phyloP scores from a whole-genome alignment of 2,888 invertebrate genomes.

The Leptarthrus brevirostris region DNA sequence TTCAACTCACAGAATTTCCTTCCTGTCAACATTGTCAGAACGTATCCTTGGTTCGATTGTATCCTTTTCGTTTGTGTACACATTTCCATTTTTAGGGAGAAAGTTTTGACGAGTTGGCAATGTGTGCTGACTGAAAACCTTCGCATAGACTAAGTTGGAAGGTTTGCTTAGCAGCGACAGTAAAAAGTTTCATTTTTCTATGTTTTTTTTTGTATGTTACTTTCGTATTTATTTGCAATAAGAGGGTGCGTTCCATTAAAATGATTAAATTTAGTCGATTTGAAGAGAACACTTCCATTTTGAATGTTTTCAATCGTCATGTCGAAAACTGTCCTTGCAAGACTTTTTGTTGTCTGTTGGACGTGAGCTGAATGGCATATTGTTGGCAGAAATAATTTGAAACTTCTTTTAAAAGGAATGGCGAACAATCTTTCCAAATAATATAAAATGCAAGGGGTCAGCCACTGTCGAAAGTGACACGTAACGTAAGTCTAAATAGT shows the following conservation, averaged over 20 bases:
- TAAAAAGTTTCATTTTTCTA: constrained; percentile 29
- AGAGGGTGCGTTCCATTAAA: constrained; percentile 54
- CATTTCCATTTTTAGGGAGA: constrained; percentile 53
- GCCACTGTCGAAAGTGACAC: no score
- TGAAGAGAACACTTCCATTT: constrained; percentile 25
- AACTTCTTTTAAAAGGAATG: no score
- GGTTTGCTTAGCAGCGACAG: constrained; percentile 32
- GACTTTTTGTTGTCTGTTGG: not conserved
- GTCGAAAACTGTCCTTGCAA: not conserved
- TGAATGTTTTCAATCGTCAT: constrained; percentile 19
- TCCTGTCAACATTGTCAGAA: constrained; percentile 55
- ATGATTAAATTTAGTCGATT: constrained; percentile 55
- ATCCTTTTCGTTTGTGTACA: constrained; percentile 53
- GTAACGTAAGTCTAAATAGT: no score
- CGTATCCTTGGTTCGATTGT: constrained; percentile 54
- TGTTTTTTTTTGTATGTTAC: constrained; percentile 7
- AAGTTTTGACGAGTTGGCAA: constrained; percentile 24
- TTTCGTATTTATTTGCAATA: constrained; percentile 28
- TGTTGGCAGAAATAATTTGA: no score
- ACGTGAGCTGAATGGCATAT: no score
- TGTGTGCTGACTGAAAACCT: constrained; percentile 23
- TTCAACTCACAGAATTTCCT: constrained; percentile 53
- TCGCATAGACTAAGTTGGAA: not conserved
- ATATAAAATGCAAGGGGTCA: no score
- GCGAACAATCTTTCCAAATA: no score